A percentile compares a stretch with the other conserved stretches of the same genome.
These are phyloP conservation scores for Sebastes dallii DNA, from an alignment of 2,797 vertebrate genomes.

Conservation along the genomic window DNA sequence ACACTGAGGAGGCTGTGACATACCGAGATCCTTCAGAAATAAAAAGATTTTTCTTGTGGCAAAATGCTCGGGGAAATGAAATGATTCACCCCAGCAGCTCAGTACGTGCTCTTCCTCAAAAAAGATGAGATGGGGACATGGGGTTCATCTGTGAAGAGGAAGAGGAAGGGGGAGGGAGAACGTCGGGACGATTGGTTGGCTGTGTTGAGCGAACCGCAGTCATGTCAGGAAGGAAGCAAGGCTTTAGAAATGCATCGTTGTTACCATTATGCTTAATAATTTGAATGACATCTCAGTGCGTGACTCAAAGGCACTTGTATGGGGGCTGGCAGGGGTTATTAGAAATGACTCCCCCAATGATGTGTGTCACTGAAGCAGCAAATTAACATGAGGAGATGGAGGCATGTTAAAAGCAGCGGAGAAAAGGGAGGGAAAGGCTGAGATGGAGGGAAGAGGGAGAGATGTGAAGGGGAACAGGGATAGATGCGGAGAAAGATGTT, in stretches of 20 bases:
- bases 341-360: slow-evolving; percentile 83
- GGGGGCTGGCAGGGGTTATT: slow-evolving; percentile 75
- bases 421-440: slow-evolving; percentile 25
- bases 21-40: slow-evolving; percentile 55
- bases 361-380: slow-evolving; percentile 88
- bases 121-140: slow-evolving; percentile 45
- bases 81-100: slow-evolving; percentile 68
- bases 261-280: slow-evolving; percentile 81
- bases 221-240: slow-evolving; percentile 62
- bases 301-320: slow-evolving; percentile 75
- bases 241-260: slow-evolving; percentile 74
- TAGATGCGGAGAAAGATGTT: slow-evolving; percentile 67
- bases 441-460: slow-evolving; percentile 28
- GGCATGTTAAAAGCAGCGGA: slow-evolving; percentile 68
- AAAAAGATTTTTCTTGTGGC: slow-evolving; percentile 63
- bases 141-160: slow-evolving; percentile 49
- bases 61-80: slow-evolving; percentile 67
- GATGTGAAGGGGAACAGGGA: slow-evolving; percentile 23
- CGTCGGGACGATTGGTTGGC: slow-evolving; percentile 20
- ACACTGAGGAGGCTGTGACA: slow-evolving; percentile 61
- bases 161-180: neutral
- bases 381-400: slow-evolving; percentile 85
- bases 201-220: slow-evolving; percentile 46
- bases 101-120: slow-evolving; percentile 55
- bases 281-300: slow-evolving; percentile 75